Conservation (phyloP, 1,140 invertebrate species). For the Solenopsis invicta region DNA sequence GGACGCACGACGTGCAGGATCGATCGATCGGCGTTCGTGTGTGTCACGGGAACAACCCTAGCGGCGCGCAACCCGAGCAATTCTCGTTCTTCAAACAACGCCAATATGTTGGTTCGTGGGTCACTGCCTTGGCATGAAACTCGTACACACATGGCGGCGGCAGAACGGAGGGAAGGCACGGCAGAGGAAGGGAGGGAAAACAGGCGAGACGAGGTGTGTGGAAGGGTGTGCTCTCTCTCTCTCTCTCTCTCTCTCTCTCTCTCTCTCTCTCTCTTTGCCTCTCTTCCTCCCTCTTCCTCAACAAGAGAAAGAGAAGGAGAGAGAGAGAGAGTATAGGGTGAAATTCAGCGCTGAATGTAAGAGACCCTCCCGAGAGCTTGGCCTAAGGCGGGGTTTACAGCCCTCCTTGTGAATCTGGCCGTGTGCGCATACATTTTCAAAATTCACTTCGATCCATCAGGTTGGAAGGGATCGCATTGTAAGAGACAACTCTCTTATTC, state of each 20-base stretch:
- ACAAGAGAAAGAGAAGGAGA: too few species aligned
- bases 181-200: constrained; percentile 35
- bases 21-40: constrained; percentile 66
- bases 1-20: constrained; percentile 49
- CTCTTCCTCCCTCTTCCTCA: neutral
- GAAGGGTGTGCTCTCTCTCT: constrained; percentile 35
- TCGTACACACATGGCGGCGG: constrained; percentile 69
- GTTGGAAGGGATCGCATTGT: constrained; percentile 75
- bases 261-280: neutral
- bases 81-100: constrained; percentile 83
- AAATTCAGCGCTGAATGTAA: constrained; percentile 82
- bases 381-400: constrained; percentile 83
- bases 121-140: constrained; percentile 80
- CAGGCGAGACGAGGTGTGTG: constrained; percentile 40
- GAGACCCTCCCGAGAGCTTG: constrained; percentile 76
- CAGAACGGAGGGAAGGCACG: constrained; percentile 41
- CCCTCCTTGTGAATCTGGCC: constrained; percentile 84
- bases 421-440: constrained; percentile 84
- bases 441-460: constrained; percentile 79
- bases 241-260: neutral
- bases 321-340: constrained; percentile 73
- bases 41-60: constrained; percentile 72
- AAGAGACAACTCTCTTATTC: constrained; percentile 74
- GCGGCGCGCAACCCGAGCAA: constrained; percentile 72
- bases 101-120: constrained; percentile 83